Evolutionary conservation across 2,113 vertebrate genomes (phyloP).

Genomic region (Colaptes auratus): DNA sequence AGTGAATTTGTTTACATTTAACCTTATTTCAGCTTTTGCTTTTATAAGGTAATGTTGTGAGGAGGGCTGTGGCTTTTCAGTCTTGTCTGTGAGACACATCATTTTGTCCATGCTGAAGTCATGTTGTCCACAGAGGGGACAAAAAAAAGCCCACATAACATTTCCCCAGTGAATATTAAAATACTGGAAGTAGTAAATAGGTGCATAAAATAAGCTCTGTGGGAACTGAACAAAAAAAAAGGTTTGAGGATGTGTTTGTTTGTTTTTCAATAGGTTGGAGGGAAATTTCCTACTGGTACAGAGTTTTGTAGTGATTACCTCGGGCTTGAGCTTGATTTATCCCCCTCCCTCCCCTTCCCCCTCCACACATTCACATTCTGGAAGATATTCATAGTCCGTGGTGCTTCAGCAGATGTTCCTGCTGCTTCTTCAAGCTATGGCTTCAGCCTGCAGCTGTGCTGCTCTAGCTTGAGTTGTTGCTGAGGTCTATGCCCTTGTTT

Average conservation of each 20-base stretch:
- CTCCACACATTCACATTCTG: too few relatives aligned
- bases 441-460: fast-evolving
- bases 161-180: not conserved
- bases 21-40: not conserved
- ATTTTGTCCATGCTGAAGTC: not conserved
- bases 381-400: not conserved
- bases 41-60: not conserved
- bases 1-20: not conserved
- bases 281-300: not conserved
- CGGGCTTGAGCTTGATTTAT: not conserved
- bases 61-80: not conserved
- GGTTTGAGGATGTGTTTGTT: not conserved
- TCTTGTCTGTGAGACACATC: not conserved
- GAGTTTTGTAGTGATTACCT: not conserved
- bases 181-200: not conserved
- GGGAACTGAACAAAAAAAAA: not conserved
- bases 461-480: not conserved
- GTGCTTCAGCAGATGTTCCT: not conserved
- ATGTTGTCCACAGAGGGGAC: not conserved
- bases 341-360: not conserved
- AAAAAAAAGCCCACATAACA: not conserved
- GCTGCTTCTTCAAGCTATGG: not conserved
- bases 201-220: not conserved
- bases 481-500: not conserved
- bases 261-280: not conserved